Conservation (phyloP, 2,113 vertebrate species). For the Tenrec ecaudatus region DNA sequence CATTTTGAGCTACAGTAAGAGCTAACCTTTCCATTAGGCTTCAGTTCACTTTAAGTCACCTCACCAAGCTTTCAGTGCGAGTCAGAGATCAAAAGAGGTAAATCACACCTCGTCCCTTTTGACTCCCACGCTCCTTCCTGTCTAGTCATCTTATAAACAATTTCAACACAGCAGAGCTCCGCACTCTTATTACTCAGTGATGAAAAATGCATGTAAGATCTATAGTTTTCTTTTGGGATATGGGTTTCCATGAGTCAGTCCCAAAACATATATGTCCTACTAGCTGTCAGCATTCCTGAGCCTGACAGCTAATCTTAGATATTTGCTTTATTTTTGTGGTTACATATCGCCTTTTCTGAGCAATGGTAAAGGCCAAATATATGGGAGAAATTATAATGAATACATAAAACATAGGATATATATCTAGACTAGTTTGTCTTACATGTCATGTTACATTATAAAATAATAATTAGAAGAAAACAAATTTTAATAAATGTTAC, state of each 20-base stretch:
- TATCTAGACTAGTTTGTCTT: background rate
- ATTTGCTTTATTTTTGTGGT: background rate
- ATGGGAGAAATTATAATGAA: too few species aligned
- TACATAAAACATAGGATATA: background rate
- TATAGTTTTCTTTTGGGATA: background rate
- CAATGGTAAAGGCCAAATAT: background rate
- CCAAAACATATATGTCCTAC: background rate
- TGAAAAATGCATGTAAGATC: background rate
- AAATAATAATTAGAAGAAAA: background rate
- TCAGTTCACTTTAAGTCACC: background rate
- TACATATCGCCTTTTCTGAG: background rate
- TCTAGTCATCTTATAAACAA: background rate
- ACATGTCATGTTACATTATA: background rate
- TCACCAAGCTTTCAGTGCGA: background rate
- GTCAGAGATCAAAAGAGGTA: background rate
- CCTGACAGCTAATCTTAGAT: background rate
- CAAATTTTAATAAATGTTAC: background rate
- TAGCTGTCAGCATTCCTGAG: background rate
- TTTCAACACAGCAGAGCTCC: background rate
- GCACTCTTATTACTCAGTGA: background rate
- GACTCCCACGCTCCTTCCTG: background rate
- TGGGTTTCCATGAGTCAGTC: background rate
- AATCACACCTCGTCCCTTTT: background rate
- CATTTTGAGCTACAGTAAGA: background rate
- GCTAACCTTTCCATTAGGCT: background rate